phyloP scores from a whole-genome alignment of 1,140 invertebrate genomes.

The Caerostris extrusa region DNA sequence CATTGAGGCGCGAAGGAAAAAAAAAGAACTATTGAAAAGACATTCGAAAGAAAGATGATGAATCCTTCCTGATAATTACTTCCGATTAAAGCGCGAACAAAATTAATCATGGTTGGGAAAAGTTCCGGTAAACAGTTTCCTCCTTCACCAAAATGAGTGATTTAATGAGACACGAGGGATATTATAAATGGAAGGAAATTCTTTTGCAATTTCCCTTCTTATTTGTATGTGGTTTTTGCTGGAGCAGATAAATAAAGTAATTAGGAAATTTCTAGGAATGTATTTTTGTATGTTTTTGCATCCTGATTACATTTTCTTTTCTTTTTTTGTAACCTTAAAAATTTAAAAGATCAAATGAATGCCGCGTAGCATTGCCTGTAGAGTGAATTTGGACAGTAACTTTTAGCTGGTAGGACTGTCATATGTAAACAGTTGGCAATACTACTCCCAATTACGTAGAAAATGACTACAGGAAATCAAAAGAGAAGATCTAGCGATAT shows the following conservation, averaged over 20 bases:
- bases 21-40: neutral
- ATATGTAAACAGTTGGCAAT: too few relatives aligned
- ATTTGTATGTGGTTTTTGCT: neutral
- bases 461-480: too few relatives aligned
- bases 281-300: neutral
- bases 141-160: constrained; percentile 20
- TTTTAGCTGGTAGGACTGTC: too few relatives aligned
- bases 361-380: too few relatives aligned
- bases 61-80: constrained; percentile 36
- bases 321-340: too few relatives aligned
- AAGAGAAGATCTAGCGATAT: too few relatives aligned
- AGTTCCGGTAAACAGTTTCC: constrained; percentile 25
- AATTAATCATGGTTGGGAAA: constrained; percentile 16
- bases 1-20: neutral
- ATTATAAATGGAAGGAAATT: constrained; percentile 13
- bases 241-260: neutral
- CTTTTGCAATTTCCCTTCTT: neutral
- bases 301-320: too few relatives aligned
- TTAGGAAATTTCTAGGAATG: neutral
- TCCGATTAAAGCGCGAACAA: constrained; percentile 29
- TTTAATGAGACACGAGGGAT: constrained; percentile 32
- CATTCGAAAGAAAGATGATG: constrained; percentile 34
- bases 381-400: too few relatives aligned
- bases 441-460: too few relatives aligned
- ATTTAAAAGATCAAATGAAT: too few relatives aligned